Evolutionary conservation across 2,797 vertebrate species (phyloP).

Genomic region (Schizopygopsis malacanthus): DNA sequence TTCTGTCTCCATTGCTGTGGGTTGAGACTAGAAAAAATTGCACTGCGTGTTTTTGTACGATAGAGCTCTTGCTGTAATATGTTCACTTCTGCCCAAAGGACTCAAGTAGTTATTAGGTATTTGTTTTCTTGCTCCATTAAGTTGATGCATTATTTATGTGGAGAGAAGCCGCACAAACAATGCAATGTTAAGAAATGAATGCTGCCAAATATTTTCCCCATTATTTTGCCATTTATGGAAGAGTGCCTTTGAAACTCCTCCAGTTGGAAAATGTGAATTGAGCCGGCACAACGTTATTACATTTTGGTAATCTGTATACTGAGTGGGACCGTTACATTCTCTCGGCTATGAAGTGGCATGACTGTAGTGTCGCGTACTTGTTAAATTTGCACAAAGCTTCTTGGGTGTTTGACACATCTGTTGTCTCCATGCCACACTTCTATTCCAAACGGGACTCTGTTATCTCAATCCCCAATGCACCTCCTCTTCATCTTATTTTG

Average conservation of each 20-base stretch:
- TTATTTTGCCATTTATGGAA: slow-evolving; percentile 78
- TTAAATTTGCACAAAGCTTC: slow-evolving; percentile 41
- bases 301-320: slow-evolving; percentile 73
- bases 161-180: slow-evolving; percentile 74
- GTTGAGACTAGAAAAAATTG: slow-evolving; percentile 65
- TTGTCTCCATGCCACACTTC: slow-evolving; percentile 23
- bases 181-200: slow-evolving; percentile 77
- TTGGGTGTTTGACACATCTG: slow-evolving; percentile 27
- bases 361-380: slow-evolving; percentile 22
- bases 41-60: slow-evolving; percentile 64
- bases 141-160: slow-evolving; percentile 81
- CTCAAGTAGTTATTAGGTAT: slow-evolving; percentile 75
- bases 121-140: slow-evolving; percentile 80
- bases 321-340: slow-evolving; percentile 57
- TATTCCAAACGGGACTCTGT: slow-evolving; percentile 28
- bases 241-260: slow-evolving; percentile 70
- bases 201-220: slow-evolving; percentile 76
- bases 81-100: slow-evolving; percentile 73
- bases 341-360: slow-evolving; percentile 37
- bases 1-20: slow-evolving; percentile 58
- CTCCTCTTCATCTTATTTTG: slow-evolving; percentile 44
- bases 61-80: slow-evolving; percentile 71
- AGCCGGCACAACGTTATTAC: slow-evolving; percentile 64
- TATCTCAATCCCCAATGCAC: slow-evolving; percentile 18
- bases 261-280: slow-evolving; percentile 68